Conservation (phyloP, 53 echinoderm and acorn worm species). For the Holothuria leucospilota region DNA sequence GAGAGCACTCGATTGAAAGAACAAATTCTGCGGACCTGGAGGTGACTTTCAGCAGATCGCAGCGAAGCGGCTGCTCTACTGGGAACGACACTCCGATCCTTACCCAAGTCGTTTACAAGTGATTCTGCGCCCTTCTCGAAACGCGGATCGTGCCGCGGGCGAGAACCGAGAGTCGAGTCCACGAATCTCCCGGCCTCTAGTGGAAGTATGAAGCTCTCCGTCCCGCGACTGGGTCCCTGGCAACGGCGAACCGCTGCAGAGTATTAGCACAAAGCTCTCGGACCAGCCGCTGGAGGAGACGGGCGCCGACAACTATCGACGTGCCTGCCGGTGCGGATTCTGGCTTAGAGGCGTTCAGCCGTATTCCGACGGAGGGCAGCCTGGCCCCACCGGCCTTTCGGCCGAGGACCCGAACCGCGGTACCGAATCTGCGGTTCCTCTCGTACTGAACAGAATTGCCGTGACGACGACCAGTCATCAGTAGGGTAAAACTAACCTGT, state of each 20-base stretch:
- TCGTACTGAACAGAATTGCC: conserved; percentile 93
- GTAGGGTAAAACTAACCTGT: conserved; percentile 95
- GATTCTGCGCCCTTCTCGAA: conserved; percentile 66
- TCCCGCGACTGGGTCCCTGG: conserved; percentile 15
- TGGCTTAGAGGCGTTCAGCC: conserved; percentile 90
- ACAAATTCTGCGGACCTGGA: conserved; percentile 54
- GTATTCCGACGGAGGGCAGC: conserved; percentile 83
- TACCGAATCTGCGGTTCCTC: conserved; percentile 93
- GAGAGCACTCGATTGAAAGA: background rate
- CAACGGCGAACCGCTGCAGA: conserved; percentile 3
- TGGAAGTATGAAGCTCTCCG: background rate
- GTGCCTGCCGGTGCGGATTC: conserved; percentile 75
- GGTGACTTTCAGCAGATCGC: conserved; percentile 91
- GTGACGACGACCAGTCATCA: conserved; percentile 80
- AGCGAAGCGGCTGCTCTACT: conserved; percentile 89
- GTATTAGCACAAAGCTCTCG: conserved; percentile 36
- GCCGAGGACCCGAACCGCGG: conserved; percentile 74
- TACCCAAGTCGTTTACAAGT: conserved; percentile 66
- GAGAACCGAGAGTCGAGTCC: conserved; percentile 40
- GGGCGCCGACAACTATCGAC: conserved; percentile 72
- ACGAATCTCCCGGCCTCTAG: conserved; percentile 38
- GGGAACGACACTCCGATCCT: conserved; percentile 86
- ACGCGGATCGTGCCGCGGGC: conserved; percentile 68
- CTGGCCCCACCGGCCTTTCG: conserved; percentile 77
- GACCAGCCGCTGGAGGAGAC: conserved; percentile 44